These are phyloP conservation scores for Myotis yumanensis DNA, from an alignment of 2,113 vertebrate species.

Conservation along the genomic window DNA sequence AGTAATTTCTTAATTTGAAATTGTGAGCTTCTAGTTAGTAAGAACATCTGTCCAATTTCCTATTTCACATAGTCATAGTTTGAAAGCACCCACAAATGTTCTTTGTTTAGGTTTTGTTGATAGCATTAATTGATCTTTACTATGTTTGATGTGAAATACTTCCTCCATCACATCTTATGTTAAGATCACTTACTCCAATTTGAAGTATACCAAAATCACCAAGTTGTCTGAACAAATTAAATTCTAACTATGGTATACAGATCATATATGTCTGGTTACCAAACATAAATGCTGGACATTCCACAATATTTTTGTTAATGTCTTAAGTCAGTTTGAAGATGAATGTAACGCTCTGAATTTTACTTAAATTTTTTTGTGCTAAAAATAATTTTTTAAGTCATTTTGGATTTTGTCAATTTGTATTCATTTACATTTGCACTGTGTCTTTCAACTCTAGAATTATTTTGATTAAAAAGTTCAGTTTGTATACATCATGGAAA, in stretches of 20 bases:
- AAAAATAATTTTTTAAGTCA: constrained; percentile 22
- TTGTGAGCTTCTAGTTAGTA: neutral
- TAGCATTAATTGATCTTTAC: constrained; percentile 1
- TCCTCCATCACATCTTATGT: neutral
- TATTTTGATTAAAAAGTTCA: constrained; percentile 51
- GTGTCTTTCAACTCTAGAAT: constrained; percentile 39
- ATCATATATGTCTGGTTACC: neutral
- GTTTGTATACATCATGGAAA: constrained; percentile 64
- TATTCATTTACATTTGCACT: constrained; percentile 39
- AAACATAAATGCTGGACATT: constrained; percentile 53
- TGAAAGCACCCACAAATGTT: constrained; percentile 9
- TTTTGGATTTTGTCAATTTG: constrained; percentile 53
- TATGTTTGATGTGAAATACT: neutral
- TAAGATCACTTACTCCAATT: neutral
- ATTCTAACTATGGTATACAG: neutral
- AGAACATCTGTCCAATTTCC: neutral
- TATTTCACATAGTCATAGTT: neutral
- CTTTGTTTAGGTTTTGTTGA: constrained; percentile 32
- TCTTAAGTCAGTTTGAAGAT: constrained; percentile 35
- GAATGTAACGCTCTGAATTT: constrained; percentile 43
- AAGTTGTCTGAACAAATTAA: constrained; percentile 38
- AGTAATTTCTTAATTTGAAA: constrained; percentile 38
- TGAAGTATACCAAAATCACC: constrained; percentile 24
- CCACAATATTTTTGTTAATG: neutral
- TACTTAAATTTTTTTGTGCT: constrained; percentile 11